Evolutionary conservation across 2,888 invertebrate species (phyloP), one percentile per base, ranked within the genome.

Genomic region (Pachycephus smyrnensis): DNA sequence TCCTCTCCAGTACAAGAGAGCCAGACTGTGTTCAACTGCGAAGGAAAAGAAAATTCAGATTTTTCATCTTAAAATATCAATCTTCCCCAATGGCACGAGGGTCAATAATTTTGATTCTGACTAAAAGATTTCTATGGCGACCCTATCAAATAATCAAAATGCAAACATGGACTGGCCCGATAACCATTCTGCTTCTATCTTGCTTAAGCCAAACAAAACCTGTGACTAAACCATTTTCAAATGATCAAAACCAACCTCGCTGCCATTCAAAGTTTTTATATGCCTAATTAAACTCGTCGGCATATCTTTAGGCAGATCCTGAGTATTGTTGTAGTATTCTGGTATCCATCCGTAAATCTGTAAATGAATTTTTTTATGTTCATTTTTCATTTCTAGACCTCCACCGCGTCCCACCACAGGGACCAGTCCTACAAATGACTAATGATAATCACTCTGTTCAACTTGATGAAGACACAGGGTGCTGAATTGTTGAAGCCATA

Each of bases 381-480:
- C 0, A 68, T 73, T 11, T 11, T 69, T 73, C 31, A 77, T 69
- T 36, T 73, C 15, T 80, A 69, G 33, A 75, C 23, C 55, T 55
- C 9, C 9, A 9, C 55, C 15, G 23, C 40, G 6, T 15, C 2
- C 40, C 40, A 15, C 15, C 15, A 40, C 40, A 40, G 40, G 1
- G n/a, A n/a, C n/a, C n/a, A n/a, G n/a, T 33, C 33, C 4, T 33
- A 2, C 23, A 55, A 55, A 55, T 23, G 55, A 23, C 55, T 23
- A 23, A 9, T 23, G 2, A 55, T 55, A 55, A 91, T 91, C 91
- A 96, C 96, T 92, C 94, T 95, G 91, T 98, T 98, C 76, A 98
- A 92, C 91, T 98, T 98, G 79, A 98, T 93, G 86, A 97, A 94
- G 81, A 98, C 92, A 91, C 98, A 98, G 9, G 98, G 98, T 69